These are phyloP conservation scores for Brachionus rubens DNA, from an alignment of 1,140 invertebrate species.

Conservation along the genomic window DNA sequence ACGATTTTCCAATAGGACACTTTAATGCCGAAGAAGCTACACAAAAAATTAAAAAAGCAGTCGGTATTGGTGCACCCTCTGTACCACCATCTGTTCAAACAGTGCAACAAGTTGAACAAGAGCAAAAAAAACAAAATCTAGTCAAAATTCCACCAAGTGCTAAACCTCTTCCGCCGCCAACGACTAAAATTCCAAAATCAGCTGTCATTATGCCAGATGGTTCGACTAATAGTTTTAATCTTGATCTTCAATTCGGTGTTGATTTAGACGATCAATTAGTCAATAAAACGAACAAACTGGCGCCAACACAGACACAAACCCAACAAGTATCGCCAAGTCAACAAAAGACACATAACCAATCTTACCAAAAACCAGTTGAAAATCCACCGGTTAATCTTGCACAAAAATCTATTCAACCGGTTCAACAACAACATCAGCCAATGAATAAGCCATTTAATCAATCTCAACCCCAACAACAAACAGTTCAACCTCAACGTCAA, in stretches of 20 bases:
- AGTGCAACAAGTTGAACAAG: not conserved
- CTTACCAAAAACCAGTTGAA: not conserved
- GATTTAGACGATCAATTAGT: conserved; percentile 12
- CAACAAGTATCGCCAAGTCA: not conserved
- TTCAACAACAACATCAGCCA: not conserved
- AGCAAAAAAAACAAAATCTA: not conserved
- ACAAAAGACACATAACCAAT: not conserved
- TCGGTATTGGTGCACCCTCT: not conserved
- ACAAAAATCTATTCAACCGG: not conserved
- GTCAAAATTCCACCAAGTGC: not conserved
- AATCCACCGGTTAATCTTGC: not conserved
- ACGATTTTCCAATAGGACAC: conserved; percentile 39
- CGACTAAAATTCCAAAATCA: conserved; percentile 40
- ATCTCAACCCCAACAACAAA: not conserved
- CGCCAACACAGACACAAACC: not conserved
- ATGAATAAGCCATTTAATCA: not conserved
- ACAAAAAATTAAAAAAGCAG: conserved; percentile 45
- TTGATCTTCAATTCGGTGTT: conserved; percentile 30
- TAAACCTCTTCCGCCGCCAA: conserved; percentile 23
- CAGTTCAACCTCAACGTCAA: conserved; percentile 1
- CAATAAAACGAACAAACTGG: not conserved
- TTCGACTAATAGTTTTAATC: conserved; percentile 4
- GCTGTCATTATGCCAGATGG: conserved; percentile 43
- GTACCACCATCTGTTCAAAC: not conserved
- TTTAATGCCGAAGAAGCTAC: conserved; percentile 44